Base-by-base conservation (phyloP, 2,888 invertebrate genomes). In the Tenthredo amoena region DNA sequence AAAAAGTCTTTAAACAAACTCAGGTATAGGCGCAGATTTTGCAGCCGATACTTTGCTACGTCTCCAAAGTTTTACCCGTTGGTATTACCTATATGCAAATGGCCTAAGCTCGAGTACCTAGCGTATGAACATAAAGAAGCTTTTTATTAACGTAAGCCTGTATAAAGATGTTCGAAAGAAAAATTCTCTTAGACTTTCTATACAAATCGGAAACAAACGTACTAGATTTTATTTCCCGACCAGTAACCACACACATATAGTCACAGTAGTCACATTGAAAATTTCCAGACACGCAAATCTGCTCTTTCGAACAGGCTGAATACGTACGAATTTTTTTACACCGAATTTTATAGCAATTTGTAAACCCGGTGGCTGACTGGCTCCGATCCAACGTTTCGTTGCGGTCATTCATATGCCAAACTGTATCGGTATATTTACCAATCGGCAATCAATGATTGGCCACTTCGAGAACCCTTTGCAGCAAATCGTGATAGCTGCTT, bases 381-480 rank as follows among this genome's bases (percentile, higher is more conserved):
- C 77, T 77, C 31, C 9, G 77, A 26, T 50, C 77, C 77, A 77
- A 77, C 55, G 7, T 31, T 77, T 55, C 50, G 50, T 50, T 34
- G 47, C 18, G 55, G 55, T 68, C 68, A 68, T 4, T 18, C 34
- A 62, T 21, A n/a, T n/a, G 74, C 74, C 40, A 77, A 77, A 77
- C 31, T 21, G 34, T 34, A 21, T 34, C 50, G 50, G 55, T 50
- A 55, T 55, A 81, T 40, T 81, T 81, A 62, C 62, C 62, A 62
- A 81, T 62, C 81, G 40, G 62, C 62, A 81, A 58, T 62, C 81
- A 43, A 62, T 58, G 58, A 62, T 81, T 81, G 58, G 81, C 81
- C 81, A 58, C 81, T 81, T 62, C 58, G 37, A 40, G 37, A 58
- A 31, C 62, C 62, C 34, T 55, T 77, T 15, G 15, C 77, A 77